Conservation (phyloP, 1,140 invertebrate genomes). For the Odontomachus brunneus region DNA sequence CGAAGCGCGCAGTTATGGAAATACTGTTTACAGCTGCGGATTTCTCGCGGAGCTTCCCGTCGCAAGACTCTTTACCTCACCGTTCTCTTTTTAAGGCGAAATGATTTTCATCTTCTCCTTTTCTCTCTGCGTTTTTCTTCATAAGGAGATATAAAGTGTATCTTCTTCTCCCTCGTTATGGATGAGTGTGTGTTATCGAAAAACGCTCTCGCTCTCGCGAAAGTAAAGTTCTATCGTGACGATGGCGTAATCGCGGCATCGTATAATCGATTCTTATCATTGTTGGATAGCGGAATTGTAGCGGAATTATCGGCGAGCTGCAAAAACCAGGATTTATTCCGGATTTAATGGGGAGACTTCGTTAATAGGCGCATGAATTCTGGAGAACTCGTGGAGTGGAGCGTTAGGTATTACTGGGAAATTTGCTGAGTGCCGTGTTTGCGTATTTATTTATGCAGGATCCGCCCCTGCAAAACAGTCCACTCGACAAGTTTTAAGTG, state of each 20-base stretch:
- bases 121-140: neutral
- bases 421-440: constrained; percentile 12
- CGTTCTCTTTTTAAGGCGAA: neutral
- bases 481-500: neutral
- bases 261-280: no score
- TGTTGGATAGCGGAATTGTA: constrained; percentile 16
- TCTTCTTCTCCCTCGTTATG: no score
- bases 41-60: neutral
- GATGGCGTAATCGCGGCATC: no score
- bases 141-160: neutral
- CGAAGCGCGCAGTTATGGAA: neutral
- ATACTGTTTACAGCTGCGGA: neutral
- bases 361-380: constrained; percentile 1
- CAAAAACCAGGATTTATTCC: neutral
- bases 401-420: neutral
- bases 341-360: constrained; percentile 15
- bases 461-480: neutral
- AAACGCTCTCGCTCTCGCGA: no score
- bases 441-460: constrained; percentile 27
- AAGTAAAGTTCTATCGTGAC: no score
- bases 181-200: no score
- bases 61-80: neutral
- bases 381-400: neutral
- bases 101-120: no score
- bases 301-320: neutral